Percentiles rank a stretch among this genome's conserved stretches.
These are phyloP conservation scores for Hydractinia echinata DNA, from an alignment of 30 jellyfish, hydroid and myxozoan genomes.

Conservation along the genomic window DNA sequence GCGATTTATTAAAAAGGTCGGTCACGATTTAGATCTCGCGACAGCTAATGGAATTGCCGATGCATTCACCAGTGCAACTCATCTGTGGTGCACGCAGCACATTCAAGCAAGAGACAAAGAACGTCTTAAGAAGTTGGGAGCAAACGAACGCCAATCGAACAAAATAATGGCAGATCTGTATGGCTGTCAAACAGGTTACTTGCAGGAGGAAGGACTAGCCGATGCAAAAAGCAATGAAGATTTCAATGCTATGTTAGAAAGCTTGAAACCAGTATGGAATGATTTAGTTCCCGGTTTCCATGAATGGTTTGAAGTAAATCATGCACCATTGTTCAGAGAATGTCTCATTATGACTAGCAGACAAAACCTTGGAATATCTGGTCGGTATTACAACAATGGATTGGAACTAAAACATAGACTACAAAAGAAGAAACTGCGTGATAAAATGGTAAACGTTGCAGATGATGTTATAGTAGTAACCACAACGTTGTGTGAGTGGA, in stretches of 20 bases:
- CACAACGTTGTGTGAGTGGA: conserved; percentile 5
- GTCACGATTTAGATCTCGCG: conserved; percentile 54
- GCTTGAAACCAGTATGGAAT: conserved; percentile 27
- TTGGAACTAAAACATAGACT: conserved; percentile 9
- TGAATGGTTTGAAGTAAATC: conserved; percentile 29
- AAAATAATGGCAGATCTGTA: too few relatives aligned
- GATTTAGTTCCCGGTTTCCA: conserved; percentile 38
- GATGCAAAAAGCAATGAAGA: not conserved
- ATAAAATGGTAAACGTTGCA: not conserved
- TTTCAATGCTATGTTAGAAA: conserved; percentile 4
- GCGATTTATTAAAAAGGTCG: conserved; percentile 29
- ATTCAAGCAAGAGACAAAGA: too few relatives aligned
- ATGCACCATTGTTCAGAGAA: conserved; percentile 15
- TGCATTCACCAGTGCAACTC: too few relatives aligned
- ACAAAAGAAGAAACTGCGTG: not conserved
- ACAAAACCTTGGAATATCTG: conserved; percentile 22
- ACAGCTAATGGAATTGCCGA: too few relatives aligned
- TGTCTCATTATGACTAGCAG: conserved; percentile 26
- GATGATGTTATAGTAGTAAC: not conserved
- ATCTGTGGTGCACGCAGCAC: too few relatives aligned
- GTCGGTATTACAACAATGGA: not conserved
- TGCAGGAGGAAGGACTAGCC: conserved; percentile 25
- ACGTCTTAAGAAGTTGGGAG: too few relatives aligned
- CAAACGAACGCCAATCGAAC: too few relatives aligned
- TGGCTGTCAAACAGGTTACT: too few relatives aligned